A percentile compares a stretch with the other conserved stretches of the same genome.
Conservation (phyloP, 2,797 vertebrate genomes). For the Apogon hyalosoma region DNA sequence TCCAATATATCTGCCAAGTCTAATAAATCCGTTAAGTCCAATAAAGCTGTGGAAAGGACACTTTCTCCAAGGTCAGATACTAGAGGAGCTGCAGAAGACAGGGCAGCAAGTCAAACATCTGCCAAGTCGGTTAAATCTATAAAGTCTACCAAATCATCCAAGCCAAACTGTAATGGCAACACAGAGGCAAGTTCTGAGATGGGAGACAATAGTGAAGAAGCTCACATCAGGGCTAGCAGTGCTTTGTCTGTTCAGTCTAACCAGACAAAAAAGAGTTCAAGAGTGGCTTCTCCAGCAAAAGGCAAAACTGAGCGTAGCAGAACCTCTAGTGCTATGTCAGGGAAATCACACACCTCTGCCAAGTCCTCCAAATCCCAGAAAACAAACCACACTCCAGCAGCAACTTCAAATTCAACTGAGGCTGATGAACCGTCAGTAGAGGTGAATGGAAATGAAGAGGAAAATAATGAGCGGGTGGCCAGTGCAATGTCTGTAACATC, state of each 20-base stretch:
- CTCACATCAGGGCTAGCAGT: conserved; percentile 29
- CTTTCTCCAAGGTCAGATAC: conserved; percentile 34
- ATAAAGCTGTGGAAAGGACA: conserved; percentile 57
- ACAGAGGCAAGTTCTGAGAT: conserved; percentile 12
- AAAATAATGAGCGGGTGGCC: conserved; percentile 23
- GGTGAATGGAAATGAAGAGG: conserved; percentile 9
- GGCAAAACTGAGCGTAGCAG: conserved; percentile 28
- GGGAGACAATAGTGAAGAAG: conserved; percentile 34
- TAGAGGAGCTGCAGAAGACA: conserved; percentile 57
- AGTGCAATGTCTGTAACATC: conserved; percentile 69
- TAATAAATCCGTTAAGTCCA: conserved; percentile 54
- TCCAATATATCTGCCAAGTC: conserved; percentile 69
- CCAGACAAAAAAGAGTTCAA: conserved; percentile 4
- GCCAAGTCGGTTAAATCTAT: conserved; percentile 50
- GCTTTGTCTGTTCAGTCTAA: conserved; percentile 49
- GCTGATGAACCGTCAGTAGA: conserved; percentile 12
- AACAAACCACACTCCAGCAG: conserved; percentile 26
- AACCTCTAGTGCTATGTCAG: conserved; percentile 49
- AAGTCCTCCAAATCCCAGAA: conserved; percentile 52
- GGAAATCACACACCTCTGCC: conserved; percentile 35
- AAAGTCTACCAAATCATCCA: conserved; percentile 42
- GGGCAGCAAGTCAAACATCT: conserved; percentile 54
- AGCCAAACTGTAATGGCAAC: conserved; percentile 17
- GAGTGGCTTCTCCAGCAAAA: conserved; percentile 7
- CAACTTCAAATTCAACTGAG: conserved; percentile 37